Evolutionary conservation across 2,888 invertebrate genomes (phyloP).

Genomic region (Cerceris rybyensis): DNA sequence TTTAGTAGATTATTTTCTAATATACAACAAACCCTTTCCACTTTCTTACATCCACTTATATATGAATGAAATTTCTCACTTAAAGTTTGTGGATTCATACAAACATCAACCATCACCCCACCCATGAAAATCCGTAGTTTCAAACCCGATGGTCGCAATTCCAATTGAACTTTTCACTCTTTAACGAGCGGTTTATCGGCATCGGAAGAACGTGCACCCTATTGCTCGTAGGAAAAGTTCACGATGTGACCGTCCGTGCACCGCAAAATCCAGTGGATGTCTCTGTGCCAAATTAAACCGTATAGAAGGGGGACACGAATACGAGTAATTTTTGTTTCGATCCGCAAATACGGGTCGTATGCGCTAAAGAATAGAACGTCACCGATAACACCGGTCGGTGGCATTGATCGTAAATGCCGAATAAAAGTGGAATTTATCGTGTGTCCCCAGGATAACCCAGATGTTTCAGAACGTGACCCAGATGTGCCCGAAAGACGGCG

Average conservation of each 20-base stretch:
- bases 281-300: constrained; percentile 20
- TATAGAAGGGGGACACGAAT: constrained; percentile 3
- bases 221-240: background rate
- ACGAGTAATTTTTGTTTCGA: constrained; percentile 34
- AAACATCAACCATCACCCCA: too few species aligned
- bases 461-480: constrained; percentile 55
- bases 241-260: constrained; percentile 5
- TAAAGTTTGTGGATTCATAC: too few species aligned
- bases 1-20: too few species aligned
- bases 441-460: constrained; percentile 61
- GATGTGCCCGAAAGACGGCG: constrained; percentile 30
- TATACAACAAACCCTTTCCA: too few species aligned
- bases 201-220: background rate
- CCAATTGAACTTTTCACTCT: background rate
- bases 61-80: too few species aligned
- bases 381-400: constrained; percentile 50
- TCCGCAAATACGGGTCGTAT: constrained; percentile 32
- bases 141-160: too few species aligned
- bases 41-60: too few species aligned
- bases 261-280: background rate
- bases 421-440: constrained; percentile 63
- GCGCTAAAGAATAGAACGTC: constrained; percentile 42
- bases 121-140: too few species aligned
- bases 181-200: constrained; percentile 2
- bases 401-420: constrained; percentile 59